These are phyloP conservation scores for Dolichomitus sp. DNA, from an alignment of 2,888 invertebrate genomes.

Conservation along the genomic window DNA sequence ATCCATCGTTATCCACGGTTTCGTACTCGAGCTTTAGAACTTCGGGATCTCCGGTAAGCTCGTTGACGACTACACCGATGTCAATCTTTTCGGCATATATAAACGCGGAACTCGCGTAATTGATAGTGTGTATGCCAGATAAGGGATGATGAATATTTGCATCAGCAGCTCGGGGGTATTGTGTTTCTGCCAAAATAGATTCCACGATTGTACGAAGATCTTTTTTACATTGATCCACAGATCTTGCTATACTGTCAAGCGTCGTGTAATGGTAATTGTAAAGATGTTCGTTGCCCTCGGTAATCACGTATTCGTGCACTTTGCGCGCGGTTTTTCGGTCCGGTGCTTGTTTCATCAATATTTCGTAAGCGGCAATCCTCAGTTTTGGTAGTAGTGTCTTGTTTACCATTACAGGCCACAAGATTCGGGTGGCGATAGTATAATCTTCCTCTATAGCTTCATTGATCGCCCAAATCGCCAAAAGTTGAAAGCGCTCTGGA, in stretches of 20 bases:
- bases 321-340: constrained; percentile 83
- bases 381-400: constrained; percentile 83
- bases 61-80: constrained; percentile 78
- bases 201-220: constrained; percentile 78
- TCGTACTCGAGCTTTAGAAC: constrained; percentile 76
- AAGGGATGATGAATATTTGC: constrained; percentile 75
- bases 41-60: constrained; percentile 80
- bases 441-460: constrained; percentile 76
- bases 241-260: constrained; percentile 83
- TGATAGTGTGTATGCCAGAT: constrained; percentile 81
- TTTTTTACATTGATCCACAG: constrained; percentile 85
- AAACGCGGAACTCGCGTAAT: constrained; percentile 85
- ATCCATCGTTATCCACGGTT: constrained; percentile 70
- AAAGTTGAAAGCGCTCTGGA: constrained; percentile 82
- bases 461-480: constrained; percentile 85
- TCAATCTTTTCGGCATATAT: constrained; percentile 84
- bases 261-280: constrained; percentile 87
- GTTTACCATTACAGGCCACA: constrained; percentile 86
- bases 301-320: constrained; percentile 85
- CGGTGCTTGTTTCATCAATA: constrained; percentile 83
- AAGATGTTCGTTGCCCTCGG: constrained; percentile 85
- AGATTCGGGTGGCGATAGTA: constrained; percentile 79
- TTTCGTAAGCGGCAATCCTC: constrained; percentile 85
- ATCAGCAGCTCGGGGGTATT: constrained; percentile 79
- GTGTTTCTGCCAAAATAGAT: constrained; percentile 13